Conservation (phyloP, 2,888 invertebrate species). For the Conchocele bisecta region DNA sequence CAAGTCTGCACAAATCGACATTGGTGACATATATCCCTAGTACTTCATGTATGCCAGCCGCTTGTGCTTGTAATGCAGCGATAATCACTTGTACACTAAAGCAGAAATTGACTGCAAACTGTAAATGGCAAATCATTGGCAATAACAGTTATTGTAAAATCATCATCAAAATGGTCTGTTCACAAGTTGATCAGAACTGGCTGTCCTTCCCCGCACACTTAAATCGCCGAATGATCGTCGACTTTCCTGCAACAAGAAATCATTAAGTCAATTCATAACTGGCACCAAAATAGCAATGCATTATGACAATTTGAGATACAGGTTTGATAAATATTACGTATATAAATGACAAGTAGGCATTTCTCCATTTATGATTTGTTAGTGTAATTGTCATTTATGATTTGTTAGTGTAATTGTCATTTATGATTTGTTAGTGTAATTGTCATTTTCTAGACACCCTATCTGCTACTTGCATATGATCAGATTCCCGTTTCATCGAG, state of each 20-base stretch:
- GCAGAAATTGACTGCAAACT: too few species aligned
- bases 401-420: background rate
- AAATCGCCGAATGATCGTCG: conserved; percentile 78
- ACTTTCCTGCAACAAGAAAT: conserved; percentile 76
- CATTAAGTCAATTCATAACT: background rate
- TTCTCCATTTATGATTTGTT: background rate
- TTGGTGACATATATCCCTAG: too few species aligned
- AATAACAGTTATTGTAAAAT: too few species aligned
- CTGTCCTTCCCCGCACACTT: conserved; percentile 83
- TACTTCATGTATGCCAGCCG: too few species aligned
- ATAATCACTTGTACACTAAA: too few species aligned
- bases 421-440: background rate
- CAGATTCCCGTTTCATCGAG: too few species aligned
- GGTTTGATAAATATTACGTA: background rate
- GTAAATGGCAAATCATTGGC: too few species aligned
- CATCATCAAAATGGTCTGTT: conserved; percentile 76
- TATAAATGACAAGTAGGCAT: background rate
- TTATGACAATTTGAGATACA: background rate
- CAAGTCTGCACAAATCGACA: too few species aligned
- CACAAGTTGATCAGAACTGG: conserved; percentile 83
- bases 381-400: background rate
- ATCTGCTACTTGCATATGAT: too few species aligned
- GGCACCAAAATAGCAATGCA: background rate
- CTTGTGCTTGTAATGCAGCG: too few species aligned
- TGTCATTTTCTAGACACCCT: too few species aligned